Percentiles rank a stretch among this genome's conserved stretches.
phyloP scores from a whole-genome alignment of 2,797 vertebrate genomes.

The Cryptoprocta ferox region DNA sequence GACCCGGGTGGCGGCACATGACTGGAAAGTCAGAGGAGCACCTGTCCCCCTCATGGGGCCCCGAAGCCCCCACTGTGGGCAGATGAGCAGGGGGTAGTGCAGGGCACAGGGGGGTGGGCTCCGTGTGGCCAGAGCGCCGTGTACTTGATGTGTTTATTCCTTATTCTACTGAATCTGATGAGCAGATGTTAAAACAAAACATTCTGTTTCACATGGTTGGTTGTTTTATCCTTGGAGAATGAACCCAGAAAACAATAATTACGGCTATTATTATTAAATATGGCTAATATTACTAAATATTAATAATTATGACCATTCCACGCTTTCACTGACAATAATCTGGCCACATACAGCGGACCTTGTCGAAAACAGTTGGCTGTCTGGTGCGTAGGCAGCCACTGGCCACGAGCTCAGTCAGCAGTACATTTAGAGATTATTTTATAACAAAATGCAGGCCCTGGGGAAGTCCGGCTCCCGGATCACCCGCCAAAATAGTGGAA shows the following conservation, averaged over 20 bases:
- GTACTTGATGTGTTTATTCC: background rate
- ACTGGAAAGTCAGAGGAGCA: too few relatives aligned
- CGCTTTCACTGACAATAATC: background rate
- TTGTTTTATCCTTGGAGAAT: background rate
- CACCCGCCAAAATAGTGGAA: background rate
- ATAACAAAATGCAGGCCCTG: background rate
- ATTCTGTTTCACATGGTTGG: background rate
- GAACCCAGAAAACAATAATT: background rate
- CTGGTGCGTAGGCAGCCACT: accelerated
- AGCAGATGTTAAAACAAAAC: background rate
- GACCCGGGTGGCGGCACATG: too few relatives aligned
- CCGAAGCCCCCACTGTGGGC: too few relatives aligned
- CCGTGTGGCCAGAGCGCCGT: accelerated
- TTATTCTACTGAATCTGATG: background rate
- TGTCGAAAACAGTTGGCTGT: accelerated
- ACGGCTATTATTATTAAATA: background rate
- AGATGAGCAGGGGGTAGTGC: background rate
- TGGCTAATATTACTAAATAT: too few relatives aligned
- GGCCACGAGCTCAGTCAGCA: too few relatives aligned
- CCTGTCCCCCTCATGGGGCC: too few relatives aligned
- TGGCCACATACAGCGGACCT: accelerated
- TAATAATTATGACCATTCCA: background rate
- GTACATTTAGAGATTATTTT: background rate
- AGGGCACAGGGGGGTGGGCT: background rate
- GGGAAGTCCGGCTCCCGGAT: background rate